Percentiles rank a stretch among this genome's conserved stretches.
Conservation (phyloP, 2,888 invertebrate genomes). For the Fragum fragum region DNA sequence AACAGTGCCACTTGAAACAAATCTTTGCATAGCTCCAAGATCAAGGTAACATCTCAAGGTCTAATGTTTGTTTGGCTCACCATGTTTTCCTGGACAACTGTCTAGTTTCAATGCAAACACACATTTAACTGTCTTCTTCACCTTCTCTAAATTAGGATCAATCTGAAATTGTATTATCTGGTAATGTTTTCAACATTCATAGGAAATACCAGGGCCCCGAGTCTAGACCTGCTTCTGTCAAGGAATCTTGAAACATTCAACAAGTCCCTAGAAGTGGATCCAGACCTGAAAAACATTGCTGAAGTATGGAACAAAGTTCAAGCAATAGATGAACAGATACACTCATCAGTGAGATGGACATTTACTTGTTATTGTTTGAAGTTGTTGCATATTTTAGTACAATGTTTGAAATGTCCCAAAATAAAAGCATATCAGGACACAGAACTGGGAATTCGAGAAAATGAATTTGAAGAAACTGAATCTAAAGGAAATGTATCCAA, state of each 20-base stretch:
- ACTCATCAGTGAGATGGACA: slow-evolving; percentile 61
- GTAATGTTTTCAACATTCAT: too few relatives aligned
- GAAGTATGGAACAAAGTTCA: slow-evolving; percentile 41
- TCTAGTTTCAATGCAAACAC: too few relatives aligned
- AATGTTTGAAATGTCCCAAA: neutral
- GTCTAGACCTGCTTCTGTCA: slow-evolving; percentile 50
- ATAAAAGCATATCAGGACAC: slow-evolving; percentile 14
- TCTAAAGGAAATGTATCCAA: neutral
- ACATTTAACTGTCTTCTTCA: too few relatives aligned
- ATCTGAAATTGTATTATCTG: too few relatives aligned
- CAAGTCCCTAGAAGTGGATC: slow-evolving; percentile 39
- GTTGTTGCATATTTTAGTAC: slow-evolving; percentile 59
- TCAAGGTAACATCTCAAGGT: too few relatives aligned
- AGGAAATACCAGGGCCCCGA: neutral
- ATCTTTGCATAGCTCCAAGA: too few relatives aligned
- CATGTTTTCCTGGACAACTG: too few relatives aligned
- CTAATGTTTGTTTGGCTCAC: too few relatives aligned
- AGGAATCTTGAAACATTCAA: slow-evolving; percentile 34
- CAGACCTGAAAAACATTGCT: neutral
- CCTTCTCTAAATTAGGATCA: too few relatives aligned
- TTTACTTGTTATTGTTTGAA: slow-evolving; percentile 70
- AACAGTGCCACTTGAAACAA: too few relatives aligned
- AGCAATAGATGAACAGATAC: neutral
- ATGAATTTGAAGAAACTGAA: slow-evolving; percentile 72
- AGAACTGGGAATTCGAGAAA: slow-evolving; percentile 49